Evolutionary conservation across 2,113 vertebrate genomes (phyloP), one percentile per base, ranked within the genome.

Genomic region (Mastomys coucha): DNA sequence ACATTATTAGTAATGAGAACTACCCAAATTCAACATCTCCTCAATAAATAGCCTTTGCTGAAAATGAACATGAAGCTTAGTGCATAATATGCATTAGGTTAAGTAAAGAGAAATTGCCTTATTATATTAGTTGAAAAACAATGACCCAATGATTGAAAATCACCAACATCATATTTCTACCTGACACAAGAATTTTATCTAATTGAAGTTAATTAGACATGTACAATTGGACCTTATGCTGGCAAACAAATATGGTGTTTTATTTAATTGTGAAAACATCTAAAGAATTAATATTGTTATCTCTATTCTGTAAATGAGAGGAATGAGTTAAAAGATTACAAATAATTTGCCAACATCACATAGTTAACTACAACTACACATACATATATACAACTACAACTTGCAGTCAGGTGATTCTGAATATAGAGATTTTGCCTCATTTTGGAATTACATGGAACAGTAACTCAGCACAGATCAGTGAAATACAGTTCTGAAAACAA

Each of bases 251-350:
- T 5, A 90, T 0, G 17, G 20, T 72, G 3, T 56, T 94, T 91
- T 24, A 89, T 69, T 87, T 93, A 91, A 88, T 63, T 89, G 5
- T 86, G 28, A 89, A 97, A 95, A 70, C 4, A 69, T 0, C n/a
- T 70, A 70, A 73, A 65, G 22, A 81, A 6, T 92, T 94, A 93
- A 33, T 70, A 80, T 26, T 85, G 0, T 42, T 60, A 24, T 53
- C 11, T 93, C 69, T 85, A 51, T 58, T 92, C 88, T 88, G 88
- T 69, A 58, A 69, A 85, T n/a, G 26, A 67, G 19, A 9, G 8
- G 53, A 91, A 11, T 67, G 5, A 91, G 7, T n/a, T 51, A 76
- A 51, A 69, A 33, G 2, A 16, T 17, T 31, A 36, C 95, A 96
- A 80, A 75, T 75, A 90, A 91, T 73, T 81, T 89, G 19, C 11